Evolutionary conservation across 2,888 invertebrate species (phyloP), one percentile per base, ranked within the genome.

Genomic region (Phyllotreta cruciferae): DNA sequence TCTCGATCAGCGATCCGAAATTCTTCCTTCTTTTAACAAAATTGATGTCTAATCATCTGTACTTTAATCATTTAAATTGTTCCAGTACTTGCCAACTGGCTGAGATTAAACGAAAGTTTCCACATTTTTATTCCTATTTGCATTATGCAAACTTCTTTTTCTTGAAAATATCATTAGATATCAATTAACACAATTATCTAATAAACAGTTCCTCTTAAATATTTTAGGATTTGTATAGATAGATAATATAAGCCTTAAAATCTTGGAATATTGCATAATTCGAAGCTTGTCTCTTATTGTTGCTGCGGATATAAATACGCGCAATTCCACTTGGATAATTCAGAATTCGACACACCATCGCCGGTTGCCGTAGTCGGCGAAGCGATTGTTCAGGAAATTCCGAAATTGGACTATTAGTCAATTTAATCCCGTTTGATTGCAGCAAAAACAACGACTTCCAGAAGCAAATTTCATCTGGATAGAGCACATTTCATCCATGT

Each of bases 321-420:
- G 42, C 54, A 3, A 54, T 54, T 54, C 54, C 54, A 54, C 54
- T 42, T 11, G 54, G 42, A 41, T 54, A 41, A 54, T 41, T 54
- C 42, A 24, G 36, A 41, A 54, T 54, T 41, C 41, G 54, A 54
- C 53, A 53, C 53, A 53, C 53, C 38, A 53, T 37, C 39, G 53
- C 53, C 37, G 39, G 6, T 38, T 38, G 37, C 24, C 13, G 38
- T 35, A 41, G 24, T 42, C 14, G 24, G 42, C 34, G n/a, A 54
- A 42, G 42, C 41, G 42, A 54, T 54, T 54, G 54, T 54, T 54
- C 54, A 35, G 42, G 41, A 54, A 41, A 54, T 14, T 54, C 42
- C 42, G 10, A 54, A 54, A 54, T 54, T 41, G 54, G 54, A 54
- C 54, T 54, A 54, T 54, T 54, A 54, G 54, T 54, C 54, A 54